Percentiles rank a stretch among this genome's conserved stretches.
phyloP scores from a whole-genome alignment of 2,113 vertebrate genomes.

The Peromyscus californicus region DNA sequence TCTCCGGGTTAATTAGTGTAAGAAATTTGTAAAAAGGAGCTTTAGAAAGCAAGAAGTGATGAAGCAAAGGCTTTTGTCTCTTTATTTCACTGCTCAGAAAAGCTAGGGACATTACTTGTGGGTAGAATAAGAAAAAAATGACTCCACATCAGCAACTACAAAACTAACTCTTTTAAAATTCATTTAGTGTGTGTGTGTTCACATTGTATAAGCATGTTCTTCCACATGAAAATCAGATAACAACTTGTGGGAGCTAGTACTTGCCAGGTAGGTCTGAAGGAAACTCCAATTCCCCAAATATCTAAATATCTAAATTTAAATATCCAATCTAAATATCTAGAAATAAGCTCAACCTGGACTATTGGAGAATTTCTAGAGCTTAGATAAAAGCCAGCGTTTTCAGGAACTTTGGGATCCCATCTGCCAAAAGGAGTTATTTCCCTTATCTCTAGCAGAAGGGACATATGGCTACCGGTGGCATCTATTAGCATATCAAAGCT shows the following conservation, averaged over 20 bases:
- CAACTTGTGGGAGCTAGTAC: neutral
- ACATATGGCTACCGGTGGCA: neutral
- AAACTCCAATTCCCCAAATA: neutral
- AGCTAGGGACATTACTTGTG: conserved; percentile 21
- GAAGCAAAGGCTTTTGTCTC: neutral
- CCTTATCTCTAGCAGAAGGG: neutral
- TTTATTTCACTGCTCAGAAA: conserved; percentile 16
- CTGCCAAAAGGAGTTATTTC: neutral
- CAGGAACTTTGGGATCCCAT: neutral
- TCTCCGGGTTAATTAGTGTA: neutral
- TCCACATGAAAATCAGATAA: neutral
- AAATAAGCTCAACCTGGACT: neutral
- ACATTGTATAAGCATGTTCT: neutral
- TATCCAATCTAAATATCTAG: neutral
- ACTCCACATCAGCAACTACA: neutral
- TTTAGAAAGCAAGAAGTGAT: neutral
- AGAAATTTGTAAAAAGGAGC: neutral
- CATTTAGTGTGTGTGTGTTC: neutral
- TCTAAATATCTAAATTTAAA: neutral
- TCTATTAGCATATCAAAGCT: neutral
- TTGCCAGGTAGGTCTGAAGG: neutral
- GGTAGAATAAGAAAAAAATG: conserved; percentile 9
- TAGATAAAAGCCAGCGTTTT: neutral
- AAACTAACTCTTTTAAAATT: neutral
- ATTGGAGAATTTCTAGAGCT: neutral